Conservation (phyloP, 1,140 invertebrate genomes). For the Trypoxylus dichotomus region DNA sequence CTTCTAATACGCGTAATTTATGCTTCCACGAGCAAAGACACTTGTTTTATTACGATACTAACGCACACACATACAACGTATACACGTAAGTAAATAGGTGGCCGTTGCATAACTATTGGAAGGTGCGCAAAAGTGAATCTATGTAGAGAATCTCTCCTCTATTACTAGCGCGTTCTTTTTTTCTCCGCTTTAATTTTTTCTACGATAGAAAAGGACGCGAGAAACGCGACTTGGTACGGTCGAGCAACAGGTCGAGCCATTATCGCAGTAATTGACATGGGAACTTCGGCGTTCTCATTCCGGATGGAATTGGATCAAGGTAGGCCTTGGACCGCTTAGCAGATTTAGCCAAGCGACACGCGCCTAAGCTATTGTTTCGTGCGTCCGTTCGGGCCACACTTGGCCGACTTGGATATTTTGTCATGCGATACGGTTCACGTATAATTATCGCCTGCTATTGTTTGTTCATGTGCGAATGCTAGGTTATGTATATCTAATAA, state of each 20-base stretch:
- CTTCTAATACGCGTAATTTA: neutral
- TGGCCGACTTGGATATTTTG: slow-evolving; percentile 28
- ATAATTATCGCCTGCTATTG: slow-evolving; percentile 35
- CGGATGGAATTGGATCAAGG: slow-evolving; percentile 35
- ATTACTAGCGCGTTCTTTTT: neutral
- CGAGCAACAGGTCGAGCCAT: neutral
- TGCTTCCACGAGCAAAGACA: neutral
- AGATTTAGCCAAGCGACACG: slow-evolving; percentile 34
- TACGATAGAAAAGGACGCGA: neutral
- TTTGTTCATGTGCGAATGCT: slow-evolving; percentile 31
- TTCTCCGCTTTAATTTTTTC: neutral
- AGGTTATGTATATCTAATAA: neutral
- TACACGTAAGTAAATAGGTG: neutral
- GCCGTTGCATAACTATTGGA: neutral
- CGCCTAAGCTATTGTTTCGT: slow-evolving; percentile 32
- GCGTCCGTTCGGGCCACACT: neutral
- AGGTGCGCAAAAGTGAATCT: slow-evolving; percentile 5
- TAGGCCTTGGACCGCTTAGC: slow-evolving; percentile 34
- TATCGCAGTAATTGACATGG: slow-evolving; percentile 34
- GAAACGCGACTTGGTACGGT: neutral
- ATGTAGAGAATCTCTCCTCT: neutral
- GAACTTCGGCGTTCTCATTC: slow-evolving; percentile 35
- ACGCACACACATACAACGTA: neutral
- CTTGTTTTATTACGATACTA: neutral
- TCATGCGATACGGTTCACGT: slow-evolving; percentile 34